Percentiles rank a stretch among this genome's conserved stretches.
Conservation (phyloP, 92 coral and sea anemone genomes). For the Montipora capitata region DNA sequence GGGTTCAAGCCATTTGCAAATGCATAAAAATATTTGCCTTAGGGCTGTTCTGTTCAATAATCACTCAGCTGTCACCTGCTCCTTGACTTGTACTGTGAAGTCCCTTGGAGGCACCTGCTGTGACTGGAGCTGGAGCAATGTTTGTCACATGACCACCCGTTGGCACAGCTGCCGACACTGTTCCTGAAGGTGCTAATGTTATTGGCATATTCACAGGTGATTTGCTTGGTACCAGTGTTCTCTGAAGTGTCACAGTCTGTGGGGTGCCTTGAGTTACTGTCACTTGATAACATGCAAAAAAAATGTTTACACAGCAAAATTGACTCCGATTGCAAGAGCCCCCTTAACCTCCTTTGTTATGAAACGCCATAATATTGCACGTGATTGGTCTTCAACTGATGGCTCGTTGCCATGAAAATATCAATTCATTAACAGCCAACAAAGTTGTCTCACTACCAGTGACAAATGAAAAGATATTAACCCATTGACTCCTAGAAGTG, state of each 20-base stretch:
- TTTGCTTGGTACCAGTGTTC: conserved; percentile 87
- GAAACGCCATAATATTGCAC: too few species aligned
- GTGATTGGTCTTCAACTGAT: too few species aligned
- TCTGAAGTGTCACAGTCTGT: conserved; percentile 73
- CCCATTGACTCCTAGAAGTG: too few species aligned
- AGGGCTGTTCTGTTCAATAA: too few species aligned
- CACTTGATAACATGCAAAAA: too few species aligned
- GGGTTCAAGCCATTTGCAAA: neutral
- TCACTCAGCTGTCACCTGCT: conserved; percentile 23
- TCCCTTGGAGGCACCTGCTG: conserved; percentile 68
- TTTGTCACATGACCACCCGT: conserved; percentile 62
- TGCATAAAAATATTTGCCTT: too few species aligned
- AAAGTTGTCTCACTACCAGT: too few species aligned
- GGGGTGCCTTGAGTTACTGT: conserved; percentile 19
- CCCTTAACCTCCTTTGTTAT: too few species aligned
- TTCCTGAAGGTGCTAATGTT: conserved; percentile 61
- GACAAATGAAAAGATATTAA: too few species aligned
- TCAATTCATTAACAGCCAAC: neutral
- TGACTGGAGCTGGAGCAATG: conserved; percentile 79
- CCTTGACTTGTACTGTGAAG: conserved; percentile 59
- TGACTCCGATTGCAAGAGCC: neutral
- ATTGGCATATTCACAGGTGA: conserved; percentile 66
- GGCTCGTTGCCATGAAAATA: too few species aligned
- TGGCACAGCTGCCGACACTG: conserved; percentile 67
- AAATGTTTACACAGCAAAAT: neutral